Conservation (phyloP, 2,888 invertebrate species). For the Bombylius discolor region DNA sequence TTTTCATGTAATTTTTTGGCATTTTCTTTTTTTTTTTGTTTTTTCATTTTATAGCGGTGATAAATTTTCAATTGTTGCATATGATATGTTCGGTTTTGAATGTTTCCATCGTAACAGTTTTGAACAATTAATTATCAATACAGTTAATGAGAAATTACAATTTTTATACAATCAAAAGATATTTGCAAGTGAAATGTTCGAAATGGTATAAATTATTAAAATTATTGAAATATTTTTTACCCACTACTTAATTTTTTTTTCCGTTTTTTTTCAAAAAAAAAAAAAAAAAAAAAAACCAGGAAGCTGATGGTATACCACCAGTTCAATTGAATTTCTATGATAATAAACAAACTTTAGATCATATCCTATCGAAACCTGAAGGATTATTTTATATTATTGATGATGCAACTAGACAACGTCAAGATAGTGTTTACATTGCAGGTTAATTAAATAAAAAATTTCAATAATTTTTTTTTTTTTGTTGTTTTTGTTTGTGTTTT, state of each 20-base stretch:
- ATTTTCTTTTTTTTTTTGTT: constrained; percentile 3
- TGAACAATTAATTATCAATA: constrained; percentile 80
- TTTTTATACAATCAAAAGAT: constrained; percentile 85
- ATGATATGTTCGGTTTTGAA: constrained; percentile 89
- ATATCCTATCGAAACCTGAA: constrained; percentile 68
- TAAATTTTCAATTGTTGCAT: constrained; percentile 62
- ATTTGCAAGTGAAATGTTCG: constrained; percentile 82
- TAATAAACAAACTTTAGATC: constrained; percentile 77
- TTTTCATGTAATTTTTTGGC: neutral
- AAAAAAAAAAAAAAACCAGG: no score
- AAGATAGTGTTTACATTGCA: constrained; percentile 57
- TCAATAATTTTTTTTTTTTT: neutral
- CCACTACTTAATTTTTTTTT: constrained; percentile 27
- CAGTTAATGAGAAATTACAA: constrained; percentile 84
- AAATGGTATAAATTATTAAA: constrained; percentile 31
- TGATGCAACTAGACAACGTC: constrained; percentile 65
- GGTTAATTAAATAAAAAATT: constrained; percentile 35
- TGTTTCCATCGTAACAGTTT: constrained; percentile 74
- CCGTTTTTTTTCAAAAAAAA: neutral
- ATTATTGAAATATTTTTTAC: neutral
- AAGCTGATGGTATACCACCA: constrained; percentile 66
- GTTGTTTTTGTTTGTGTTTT: neutral
- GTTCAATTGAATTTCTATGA: constrained; percentile 67
- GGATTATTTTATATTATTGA: constrained; percentile 78
- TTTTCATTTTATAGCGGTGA: constrained; percentile 55